A percentile compares a stretch with the other conserved stretches of the same genome.
Conservation (phyloP, 1,140 invertebrate species). For the Dryas iulia region DNA sequence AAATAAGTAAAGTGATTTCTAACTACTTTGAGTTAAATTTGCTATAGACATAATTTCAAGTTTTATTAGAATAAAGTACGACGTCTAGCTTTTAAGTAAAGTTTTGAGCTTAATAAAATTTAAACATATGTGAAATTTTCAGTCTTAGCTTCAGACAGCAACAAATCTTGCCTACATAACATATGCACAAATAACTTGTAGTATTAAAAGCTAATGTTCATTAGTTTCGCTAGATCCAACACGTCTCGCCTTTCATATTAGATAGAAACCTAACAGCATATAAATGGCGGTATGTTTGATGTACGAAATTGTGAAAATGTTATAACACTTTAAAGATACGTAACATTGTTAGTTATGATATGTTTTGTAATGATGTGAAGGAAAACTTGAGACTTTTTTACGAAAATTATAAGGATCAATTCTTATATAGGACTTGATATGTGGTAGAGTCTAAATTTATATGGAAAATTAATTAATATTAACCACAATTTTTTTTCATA, state of each 20-base stretch:
- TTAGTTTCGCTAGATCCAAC: constrained; percentile 29
- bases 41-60: too few species aligned
- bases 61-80: neutral
- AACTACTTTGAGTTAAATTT: too few species aligned
- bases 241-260: constrained; percentile 25
- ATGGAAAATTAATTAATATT: too few species aligned
- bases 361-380: too few species aligned
- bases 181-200: constrained; percentile 19
- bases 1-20: too few species aligned
- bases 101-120: too few species aligned
- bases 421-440: too few species aligned
- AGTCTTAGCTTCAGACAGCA: constrained; percentile 7
- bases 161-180: constrained; percentile 19
- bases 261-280: constrained; percentile 10
- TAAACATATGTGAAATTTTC: constrained; percentile 6
- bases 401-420: too few species aligned
- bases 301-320: neutral
- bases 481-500: too few species aligned
- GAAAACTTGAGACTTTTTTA: too few species aligned
- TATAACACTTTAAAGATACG: neutral
- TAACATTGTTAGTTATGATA: neutral
- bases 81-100: too few species aligned
- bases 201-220: constrained; percentile 25
- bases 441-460: too few species aligned
- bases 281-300: constrained; percentile 15